These are phyloP conservation scores for Pseudolaguvia tuberculata DNA, from an alignment of 2,113 vertebrate species.

Conservation along the genomic window DNA sequence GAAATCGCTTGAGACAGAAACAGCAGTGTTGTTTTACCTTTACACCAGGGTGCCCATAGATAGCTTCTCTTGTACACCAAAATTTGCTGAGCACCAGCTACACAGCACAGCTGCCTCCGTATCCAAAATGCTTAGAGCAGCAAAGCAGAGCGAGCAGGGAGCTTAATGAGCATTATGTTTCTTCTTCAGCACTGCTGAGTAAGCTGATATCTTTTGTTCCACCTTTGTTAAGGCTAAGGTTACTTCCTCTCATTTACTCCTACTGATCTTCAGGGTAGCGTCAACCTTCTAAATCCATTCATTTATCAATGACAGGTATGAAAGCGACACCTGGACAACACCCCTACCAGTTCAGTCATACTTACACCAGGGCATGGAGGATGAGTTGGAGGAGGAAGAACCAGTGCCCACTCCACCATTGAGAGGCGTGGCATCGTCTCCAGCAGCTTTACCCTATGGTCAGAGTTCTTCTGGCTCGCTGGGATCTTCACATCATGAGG, in stretches of 20 bases:
- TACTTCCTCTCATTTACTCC: slow-evolving; percentile 9
- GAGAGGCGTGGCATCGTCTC: slow-evolving; percentile 87
- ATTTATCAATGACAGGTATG: slow-evolving; percentile 69
- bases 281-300: slow-evolving; percentile 9
- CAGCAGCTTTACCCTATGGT: slow-evolving; percentile 78
- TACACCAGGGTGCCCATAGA: slow-evolving; percentile 29
- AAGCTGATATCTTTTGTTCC: slow-evolving; percentile 22
- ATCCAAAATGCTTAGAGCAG: slow-evolving; percentile 39
- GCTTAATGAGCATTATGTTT: slow-evolving; percentile 37
- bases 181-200: slow-evolving; percentile 37
- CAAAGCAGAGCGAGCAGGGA: slow-evolving; percentile 24
- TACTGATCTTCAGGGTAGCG: background rate
- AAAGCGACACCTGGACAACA: slow-evolving; percentile 86
- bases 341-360: slow-evolving; percentile 89
- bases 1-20: slow-evolving; percentile 14
- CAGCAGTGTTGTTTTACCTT: slow-evolving; percentile 5
- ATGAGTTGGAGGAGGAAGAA: slow-evolving; percentile 85
- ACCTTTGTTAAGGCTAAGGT: slow-evolving; percentile 26
- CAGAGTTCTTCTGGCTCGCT: slow-evolving; percentile 89
- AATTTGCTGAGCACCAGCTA: slow-evolving; percentile 32
- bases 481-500: slow-evolving; percentile 87
- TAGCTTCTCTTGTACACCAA: slow-evolving; percentile 10
- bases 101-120: slow-evolving; percentile 15
- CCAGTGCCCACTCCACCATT: slow-evolving; percentile 90
- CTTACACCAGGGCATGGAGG: slow-evolving; percentile 86